Evolutionary conservation across 1,140 invertebrate species (phyloP), one percentile per base, ranked within the genome.

Genomic region (Spodoptera frugiperda): DNA sequence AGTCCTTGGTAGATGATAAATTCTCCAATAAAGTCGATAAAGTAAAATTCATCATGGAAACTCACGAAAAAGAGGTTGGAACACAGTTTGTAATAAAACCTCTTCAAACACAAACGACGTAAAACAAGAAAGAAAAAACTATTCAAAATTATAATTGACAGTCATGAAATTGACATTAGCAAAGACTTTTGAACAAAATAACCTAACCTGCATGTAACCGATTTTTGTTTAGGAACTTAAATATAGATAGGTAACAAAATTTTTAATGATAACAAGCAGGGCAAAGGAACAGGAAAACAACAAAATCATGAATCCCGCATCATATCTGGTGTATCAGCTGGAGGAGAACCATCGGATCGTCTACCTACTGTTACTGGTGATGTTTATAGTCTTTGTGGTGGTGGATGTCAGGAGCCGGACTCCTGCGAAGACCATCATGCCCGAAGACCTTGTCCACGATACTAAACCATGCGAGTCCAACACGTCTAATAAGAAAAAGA

Each of bases 281-380:
- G 1, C 14, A n/a, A 9, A 46, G 39, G 44, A 48, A 44, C 9
- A 48, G n/a, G 19, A 9, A 30, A 30, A 5, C 21, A 53, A 15
- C 1, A 49, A 68, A 33, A 54, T 3, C 25, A 85, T 84, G 83
- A 83, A 84, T 78, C 10, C 51, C 2, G 67, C 46, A 3, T 83
- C 83, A 3, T 68, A 74, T 15, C 11, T 84, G 0, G 76, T 89
- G 2, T 68, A 57, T 54, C 19, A 49, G 9, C 30, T 89, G 11
- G 87, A 89, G 76, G 83, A 86, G 1, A 77, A 87, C 21, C 86
- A 86, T 61, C 77, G 81, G 25, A 30, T 68, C 9, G 55, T 86
- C 0, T 87, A 81, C 39, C 12, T 77, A 0, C 3, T 80, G 4
- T 15, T 80, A 73, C 44, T 79, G 9, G 46, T 83, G 12, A 30